Evolutionary conservation across 2,888 invertebrate genomes (phyloP).

Genomic region (Ormia ochracea): DNA sequence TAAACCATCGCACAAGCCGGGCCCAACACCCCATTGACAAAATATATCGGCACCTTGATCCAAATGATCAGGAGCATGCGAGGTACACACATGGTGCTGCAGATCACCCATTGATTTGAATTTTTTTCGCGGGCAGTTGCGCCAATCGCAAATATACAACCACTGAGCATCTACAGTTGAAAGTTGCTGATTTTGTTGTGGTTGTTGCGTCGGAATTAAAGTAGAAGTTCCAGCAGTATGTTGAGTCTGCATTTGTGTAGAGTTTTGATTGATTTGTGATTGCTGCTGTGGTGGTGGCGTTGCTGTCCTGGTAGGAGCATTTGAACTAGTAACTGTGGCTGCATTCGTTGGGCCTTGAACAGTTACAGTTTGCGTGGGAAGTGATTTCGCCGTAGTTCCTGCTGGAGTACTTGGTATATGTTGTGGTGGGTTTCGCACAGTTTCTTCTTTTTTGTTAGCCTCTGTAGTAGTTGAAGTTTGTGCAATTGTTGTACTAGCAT

Average conservation of each 20-base stretch:
- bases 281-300: slow-evolving; percentile 8
- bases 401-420: neutral
- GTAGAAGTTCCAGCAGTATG: slow-evolving; percentile 10
- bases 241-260: slow-evolving; percentile 42
- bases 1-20: slow-evolving; percentile 88
- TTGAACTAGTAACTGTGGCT: neutral
- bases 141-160: slow-evolving; percentile 93
- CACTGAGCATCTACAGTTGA: slow-evolving; percentile 72
- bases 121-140: slow-evolving; percentile 88
- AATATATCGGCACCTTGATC: slow-evolving; percentile 84
- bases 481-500: neutral
- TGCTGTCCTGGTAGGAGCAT: neutral
- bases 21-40: slow-evolving; percentile 87
- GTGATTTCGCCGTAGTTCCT: slow-evolving; percentile 56
- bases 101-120: slow-evolving; percentile 87
- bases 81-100: slow-evolving; percentile 90
- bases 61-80: slow-evolving; percentile 85
- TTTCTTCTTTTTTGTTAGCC: slow-evolving; percentile 18
- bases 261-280: slow-evolving; percentile 58
- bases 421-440: neutral
- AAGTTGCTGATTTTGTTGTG: slow-evolving; percentile 17
- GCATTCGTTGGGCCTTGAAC: neutral
- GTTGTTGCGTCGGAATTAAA: slow-evolving; percentile 2
- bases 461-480: slow-evolving; percentile 8
- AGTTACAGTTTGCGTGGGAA: neutral